Evolutionary conservation across 23 tunicate genomes (phyloP).

Genomic region (Styela plicata): DNA sequence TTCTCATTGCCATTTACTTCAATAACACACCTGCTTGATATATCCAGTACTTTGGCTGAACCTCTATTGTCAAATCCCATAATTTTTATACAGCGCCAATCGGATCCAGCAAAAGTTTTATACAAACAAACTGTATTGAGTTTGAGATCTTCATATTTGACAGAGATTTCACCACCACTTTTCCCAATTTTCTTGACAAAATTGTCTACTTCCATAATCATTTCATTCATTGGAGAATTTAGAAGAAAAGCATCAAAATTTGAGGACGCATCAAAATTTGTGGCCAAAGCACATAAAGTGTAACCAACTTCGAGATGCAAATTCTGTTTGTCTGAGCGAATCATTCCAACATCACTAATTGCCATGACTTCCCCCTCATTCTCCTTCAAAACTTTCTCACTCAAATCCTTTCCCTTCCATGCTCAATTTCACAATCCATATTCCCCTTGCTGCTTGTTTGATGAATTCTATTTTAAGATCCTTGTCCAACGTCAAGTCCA

Average conservation of each 20-base stretch:
- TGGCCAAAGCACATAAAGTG: not conserved
- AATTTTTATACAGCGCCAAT: not conserved
- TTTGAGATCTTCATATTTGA: not conserved
- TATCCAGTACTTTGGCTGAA: not conserved
- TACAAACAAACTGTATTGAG: not conserved
- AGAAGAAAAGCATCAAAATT: not conserved
- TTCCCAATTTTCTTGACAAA: not conserved
- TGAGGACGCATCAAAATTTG: not conserved
- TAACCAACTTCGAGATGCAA: not conserved
- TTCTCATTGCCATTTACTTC: not conserved
- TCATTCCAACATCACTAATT: not conserved
- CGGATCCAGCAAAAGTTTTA: not conserved
- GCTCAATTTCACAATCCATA: conserved; percentile 8
- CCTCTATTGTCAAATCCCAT: not conserved
- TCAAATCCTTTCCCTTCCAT: not conserved
- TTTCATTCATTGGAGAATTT: not conserved
- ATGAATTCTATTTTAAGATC: conserved; percentile 14
- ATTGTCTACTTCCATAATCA: not conserved
- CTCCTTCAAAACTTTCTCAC: not conserved
- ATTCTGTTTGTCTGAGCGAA: not conserved
- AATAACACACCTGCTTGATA: not conserved
- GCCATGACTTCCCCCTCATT: not conserved
- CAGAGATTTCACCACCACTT: not conserved
- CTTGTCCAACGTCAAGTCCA: conserved; percentile 21
- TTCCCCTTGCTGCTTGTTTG: not conserved